phyloP scores from a whole-genome alignment of 2,113 vertebrate genomes.

The Nansenia antarctica region DNA sequence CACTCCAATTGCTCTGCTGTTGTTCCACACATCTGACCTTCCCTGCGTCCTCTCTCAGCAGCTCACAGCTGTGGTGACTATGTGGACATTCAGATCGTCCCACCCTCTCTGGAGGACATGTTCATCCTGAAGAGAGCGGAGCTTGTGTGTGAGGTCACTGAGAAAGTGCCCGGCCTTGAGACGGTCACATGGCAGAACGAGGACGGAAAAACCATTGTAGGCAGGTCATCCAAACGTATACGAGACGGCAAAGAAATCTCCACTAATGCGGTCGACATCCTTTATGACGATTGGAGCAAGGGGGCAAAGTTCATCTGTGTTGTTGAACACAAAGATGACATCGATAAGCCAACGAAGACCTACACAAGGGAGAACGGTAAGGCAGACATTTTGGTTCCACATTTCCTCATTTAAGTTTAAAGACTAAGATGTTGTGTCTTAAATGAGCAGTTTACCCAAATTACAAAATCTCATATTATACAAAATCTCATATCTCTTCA shows the following conservation, averaged over 20 bases:
- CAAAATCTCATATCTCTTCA: no score
- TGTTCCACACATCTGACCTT: no score
- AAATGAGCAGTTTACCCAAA: no score
- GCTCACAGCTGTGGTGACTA: neutral
- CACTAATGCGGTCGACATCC: fast-evolving
- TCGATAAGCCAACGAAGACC: fast-evolving
- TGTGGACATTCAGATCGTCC: neutral
- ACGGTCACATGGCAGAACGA: neutral
- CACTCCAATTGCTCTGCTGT: no score
- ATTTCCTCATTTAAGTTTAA: no score
- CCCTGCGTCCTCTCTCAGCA: neutral
- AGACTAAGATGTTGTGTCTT: no score
- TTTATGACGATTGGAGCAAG: slow-evolving; percentile 54
- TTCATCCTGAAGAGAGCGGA: neutral
- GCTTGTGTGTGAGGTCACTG: neutral
- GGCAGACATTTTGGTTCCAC: slow-evolving; percentile 6
- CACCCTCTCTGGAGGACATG: neutral
- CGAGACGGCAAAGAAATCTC: neutral
- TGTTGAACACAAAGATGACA: neutral
- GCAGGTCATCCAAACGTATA: no score
- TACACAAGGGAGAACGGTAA: slow-evolving; percentile 60
- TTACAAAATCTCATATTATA: no score
- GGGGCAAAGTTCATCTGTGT: slow-evolving; percentile 36
- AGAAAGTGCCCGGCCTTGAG: neutral
- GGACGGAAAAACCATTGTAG: neutral